Evolutionary conservation across 2,113 vertebrate species (phyloP).

Genomic region (Vulpes lagopus): DNA sequence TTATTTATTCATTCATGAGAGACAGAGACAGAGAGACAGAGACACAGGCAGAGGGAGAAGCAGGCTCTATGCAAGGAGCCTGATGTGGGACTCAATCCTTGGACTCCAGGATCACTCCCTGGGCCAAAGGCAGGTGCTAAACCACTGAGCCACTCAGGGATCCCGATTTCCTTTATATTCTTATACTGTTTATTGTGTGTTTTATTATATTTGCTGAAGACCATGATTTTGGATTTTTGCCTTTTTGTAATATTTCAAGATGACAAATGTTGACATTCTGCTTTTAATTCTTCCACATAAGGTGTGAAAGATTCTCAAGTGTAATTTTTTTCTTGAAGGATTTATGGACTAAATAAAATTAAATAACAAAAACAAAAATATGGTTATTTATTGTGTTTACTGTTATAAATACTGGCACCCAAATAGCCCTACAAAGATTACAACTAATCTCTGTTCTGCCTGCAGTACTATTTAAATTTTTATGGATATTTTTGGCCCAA

Average conservation of each 20-base stretch:
- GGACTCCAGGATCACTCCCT: too few species aligned
- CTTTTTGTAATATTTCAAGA: not conserved
- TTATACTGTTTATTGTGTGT: accelerated
- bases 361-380: not conserved
- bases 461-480: not conserved
- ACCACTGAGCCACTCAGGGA: too few species aligned
- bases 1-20: too few species aligned
- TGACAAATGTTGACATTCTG: not conserved
- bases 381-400: not conserved
- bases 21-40: too few species aligned
- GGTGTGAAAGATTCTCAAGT: not conserved
- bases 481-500: not conserved
- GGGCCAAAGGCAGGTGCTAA: too few species aligned
- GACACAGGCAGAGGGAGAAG: too few species aligned
- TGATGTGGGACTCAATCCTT: too few species aligned
- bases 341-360: not conserved
- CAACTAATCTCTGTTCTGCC: not conserved
- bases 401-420: not conserved
- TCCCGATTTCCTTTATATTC: too few species aligned
- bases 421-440: not conserved
- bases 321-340: not conserved
- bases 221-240: not conserved
- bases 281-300: not conserved
- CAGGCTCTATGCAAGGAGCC: too few species aligned
- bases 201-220: not conserved